These are phyloP conservation scores for Pholis gunnellus DNA, from an alignment of 2,113 vertebrate species.

Conservation along the genomic window DNA sequence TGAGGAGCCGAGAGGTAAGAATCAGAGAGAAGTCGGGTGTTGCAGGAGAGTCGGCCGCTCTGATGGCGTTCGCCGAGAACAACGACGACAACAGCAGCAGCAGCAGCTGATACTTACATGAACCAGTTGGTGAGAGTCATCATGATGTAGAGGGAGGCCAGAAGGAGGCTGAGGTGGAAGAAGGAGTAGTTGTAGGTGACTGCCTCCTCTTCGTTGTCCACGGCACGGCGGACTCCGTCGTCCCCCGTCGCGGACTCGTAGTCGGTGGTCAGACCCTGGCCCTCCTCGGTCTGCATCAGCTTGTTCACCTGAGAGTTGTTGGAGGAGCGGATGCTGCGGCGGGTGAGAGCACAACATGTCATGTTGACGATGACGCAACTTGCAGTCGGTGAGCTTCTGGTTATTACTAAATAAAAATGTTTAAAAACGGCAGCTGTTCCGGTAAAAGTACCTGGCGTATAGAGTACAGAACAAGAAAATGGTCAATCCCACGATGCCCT, in stretches of 20 bases:
- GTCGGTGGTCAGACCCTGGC: constrained; percentile 49
- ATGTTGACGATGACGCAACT: neutral
- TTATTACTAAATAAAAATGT: neutral
- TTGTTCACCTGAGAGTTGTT: constrained; percentile 92
- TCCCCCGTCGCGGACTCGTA: constrained; percentile 9
- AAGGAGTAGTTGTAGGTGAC: constrained; percentile 95
- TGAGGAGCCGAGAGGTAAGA: constrained; percentile 57
- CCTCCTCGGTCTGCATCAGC: constrained; percentile 91
- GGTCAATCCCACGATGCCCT: constrained; percentile 89
- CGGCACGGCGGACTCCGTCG: constrained; percentile 75
- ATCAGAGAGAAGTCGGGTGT: neutral
- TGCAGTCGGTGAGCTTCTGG: neutral
- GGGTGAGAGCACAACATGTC: neutral
- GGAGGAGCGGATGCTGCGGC: constrained; percentile 88
- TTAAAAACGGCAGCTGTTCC: neutral
- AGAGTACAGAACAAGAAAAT: constrained; percentile 92
- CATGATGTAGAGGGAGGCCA: constrained; percentile 96
- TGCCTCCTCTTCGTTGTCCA: constrained; percentile 90
- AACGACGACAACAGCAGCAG: no score
- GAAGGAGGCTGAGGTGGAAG: constrained; percentile 92
- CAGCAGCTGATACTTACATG: constrained; percentile 80
- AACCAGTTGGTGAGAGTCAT: constrained; percentile 99
- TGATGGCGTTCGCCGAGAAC: neutral
- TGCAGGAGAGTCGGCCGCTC: neutral
- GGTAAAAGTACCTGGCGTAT: constrained; percentile 89